Evolutionary conservation across 1,140 invertebrate species (phyloP).

Genomic region (Pseudomyrmex flavicornis): DNA sequence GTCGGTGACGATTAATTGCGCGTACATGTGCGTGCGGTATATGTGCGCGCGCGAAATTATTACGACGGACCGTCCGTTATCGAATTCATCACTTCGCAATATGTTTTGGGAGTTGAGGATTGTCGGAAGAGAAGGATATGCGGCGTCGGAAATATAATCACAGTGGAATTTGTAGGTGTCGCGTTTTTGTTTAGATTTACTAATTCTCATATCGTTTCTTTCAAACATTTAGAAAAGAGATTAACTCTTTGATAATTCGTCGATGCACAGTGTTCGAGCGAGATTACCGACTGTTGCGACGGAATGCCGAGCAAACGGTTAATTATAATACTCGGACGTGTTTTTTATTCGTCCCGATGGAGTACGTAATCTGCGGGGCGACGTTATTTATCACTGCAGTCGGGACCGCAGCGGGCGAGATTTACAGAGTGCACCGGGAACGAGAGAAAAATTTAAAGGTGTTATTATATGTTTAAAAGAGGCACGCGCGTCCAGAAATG

Average conservation of each 20-base stretch:
- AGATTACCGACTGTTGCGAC: constrained; percentile 17
- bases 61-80: neutral
- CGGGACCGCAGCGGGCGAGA: neutral
- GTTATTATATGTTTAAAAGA: constrained; percentile 53
- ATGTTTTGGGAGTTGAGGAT: neutral
- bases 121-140: constrained; percentile 1
- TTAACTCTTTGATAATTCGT: constrained; percentile 5
- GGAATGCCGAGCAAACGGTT: constrained; percentile 36
- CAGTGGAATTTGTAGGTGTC: neutral
- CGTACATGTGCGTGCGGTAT: neutral
- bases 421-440: constrained; percentile 26
- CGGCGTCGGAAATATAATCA: constrained; percentile 20
- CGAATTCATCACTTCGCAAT: constrained; percentile 15
- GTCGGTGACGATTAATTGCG: constrained; percentile 25
- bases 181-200: too few species aligned
- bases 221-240: neutral
- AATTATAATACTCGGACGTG: constrained; percentile 19
- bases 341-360: constrained; percentile 13
- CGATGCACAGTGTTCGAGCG: neutral
- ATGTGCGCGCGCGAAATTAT: neutral
- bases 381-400: constrained; percentile 43
- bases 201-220: neutral
- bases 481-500: constrained; percentile 24
- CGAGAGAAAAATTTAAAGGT: constrained; percentile 16
- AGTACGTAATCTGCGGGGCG: constrained; percentile 28